Conservation (phyloP, 37 sponge, comb jelly and placozoan genomes). For the Beroe ovata region DNA sequence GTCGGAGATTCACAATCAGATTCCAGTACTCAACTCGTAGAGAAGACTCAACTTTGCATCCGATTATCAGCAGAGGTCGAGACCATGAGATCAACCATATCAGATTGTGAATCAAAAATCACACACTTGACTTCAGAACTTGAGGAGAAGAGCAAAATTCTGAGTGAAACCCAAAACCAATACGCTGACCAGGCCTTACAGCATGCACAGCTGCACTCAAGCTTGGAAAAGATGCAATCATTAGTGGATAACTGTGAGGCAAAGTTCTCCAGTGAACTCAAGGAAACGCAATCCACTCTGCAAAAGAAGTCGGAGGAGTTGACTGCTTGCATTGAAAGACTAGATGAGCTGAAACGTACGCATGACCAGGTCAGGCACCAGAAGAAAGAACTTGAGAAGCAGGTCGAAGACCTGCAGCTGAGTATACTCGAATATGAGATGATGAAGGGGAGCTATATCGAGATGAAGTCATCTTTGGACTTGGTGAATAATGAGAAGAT, state of each 20-base stretch:
- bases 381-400: neutral
- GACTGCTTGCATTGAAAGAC: neutral
- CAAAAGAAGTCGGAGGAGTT: neutral
- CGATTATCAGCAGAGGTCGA: neutral
- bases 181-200: neutral
- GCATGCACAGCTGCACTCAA: neutral
- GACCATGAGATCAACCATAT: neutral
- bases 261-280: neutral
- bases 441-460: slow-evolving; percentile 34
- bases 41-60: neutral
- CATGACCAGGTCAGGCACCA: neutral
- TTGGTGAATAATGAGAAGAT: neutral
- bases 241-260: neutral
- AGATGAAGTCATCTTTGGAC: slow-evolving; percentile 8
- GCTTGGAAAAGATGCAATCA: neutral
- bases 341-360: neutral
- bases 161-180: neutral
- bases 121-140: neutral
- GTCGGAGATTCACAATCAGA: neutral
- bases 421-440: slow-evolving; percentile 26
- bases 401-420: slow-evolving; percentile 18
- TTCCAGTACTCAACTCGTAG: neutral
- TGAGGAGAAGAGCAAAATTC: neutral
- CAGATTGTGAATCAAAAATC: neutral
- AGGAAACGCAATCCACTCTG: neutral